Base-by-base conservation (phyloP, 1,140 invertebrate genomes). In the Carposina sasakii region DNA sequence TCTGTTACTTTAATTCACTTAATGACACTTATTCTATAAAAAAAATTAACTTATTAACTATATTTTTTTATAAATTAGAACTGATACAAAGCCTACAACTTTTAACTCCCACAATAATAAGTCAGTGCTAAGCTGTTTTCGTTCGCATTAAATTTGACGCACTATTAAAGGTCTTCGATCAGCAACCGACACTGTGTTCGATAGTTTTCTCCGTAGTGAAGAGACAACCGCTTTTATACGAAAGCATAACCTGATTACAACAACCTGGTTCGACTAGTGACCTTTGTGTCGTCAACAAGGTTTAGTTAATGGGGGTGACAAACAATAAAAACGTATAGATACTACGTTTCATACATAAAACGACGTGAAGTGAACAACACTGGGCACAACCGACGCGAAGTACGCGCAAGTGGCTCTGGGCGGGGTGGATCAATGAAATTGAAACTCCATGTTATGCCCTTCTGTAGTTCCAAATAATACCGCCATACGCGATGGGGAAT, bases 281-380 rank as follows among this genome's bases (percentile, higher is more conserved):
- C 67, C 63, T 69, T 68, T 59, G 37, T 57, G 45, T 43, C 55
- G 58, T 50, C 57, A 57, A 63, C 51, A 52, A 60, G 47, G 50
- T 66, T 65, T 76, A 62, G 64, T 71, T 72, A 76, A 71, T 73
- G 67, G 53, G 53, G 58, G 49, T 67, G 54, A 58, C 67, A 74
- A 79, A 79, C 68, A 76, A 77, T 57, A 73, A 63, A 71, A 61
- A 58, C 58, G 67, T 73, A 76, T 73, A 81, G 67, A 69, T 76
- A 77, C 61, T 76, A 78, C 63, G 67, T 67, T 78, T 77, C 73
- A 77, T 78, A 78, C 67, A 77, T 76, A 65, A 57, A 52, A 52
- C 44, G 49, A 47, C 56, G 63, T 76, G 72, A 81, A 77, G 74
- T 79, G 68, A 77, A 76, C 61, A 60, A 68, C 40, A 48, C 40